Evolutionary conservation across 2,888 invertebrate species (phyloP).

Genomic region (Bursaphelenchus okinawaensis): DNA sequence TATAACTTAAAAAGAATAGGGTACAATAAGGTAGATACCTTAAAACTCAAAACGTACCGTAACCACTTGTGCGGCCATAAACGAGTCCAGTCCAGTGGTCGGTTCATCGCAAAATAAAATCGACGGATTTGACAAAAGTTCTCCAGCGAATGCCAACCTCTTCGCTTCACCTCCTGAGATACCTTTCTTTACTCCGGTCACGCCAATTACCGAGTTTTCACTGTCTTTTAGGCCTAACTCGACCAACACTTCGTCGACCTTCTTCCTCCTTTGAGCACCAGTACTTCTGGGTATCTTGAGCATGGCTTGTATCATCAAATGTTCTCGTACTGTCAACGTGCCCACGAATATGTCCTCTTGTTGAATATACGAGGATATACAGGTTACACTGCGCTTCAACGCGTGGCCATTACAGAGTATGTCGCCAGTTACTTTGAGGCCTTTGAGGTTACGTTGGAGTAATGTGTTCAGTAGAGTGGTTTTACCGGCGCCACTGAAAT

Average conservation of each 20-base stretch:
- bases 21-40: not conserved
- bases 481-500: conserved; percentile 77
- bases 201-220: conserved; percentile 81
- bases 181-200: conserved; percentile 67
- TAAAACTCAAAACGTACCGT: not conserved
- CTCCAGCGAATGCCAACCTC: conserved; percentile 79
- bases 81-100: conserved; percentile 86
- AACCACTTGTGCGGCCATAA: conserved; percentile 82
- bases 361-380: conserved; percentile 49
- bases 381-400: not conserved
- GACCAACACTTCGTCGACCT: conserved; percentile 72
- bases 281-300: conserved; percentile 77
- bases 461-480: conserved; percentile 72
- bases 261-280: conserved; percentile 69
- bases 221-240: conserved; percentile 83
- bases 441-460: conserved; percentile 24
- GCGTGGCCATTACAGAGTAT: conserved; percentile 36
- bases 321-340: conserved; percentile 54
- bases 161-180: conserved; percentile 70
- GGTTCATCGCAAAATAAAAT: conserved; percentile 95
- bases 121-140: conserved; percentile 76
- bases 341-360: conserved; percentile 56
- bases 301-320: conserved; percentile 64
- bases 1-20: not conserved
- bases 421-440: conserved; percentile 52